Evolutionary conservation across 2,888 invertebrate species (phyloP), one percentile per base, ranked within the genome.

Genomic region (Dynastes maya): DNA sequence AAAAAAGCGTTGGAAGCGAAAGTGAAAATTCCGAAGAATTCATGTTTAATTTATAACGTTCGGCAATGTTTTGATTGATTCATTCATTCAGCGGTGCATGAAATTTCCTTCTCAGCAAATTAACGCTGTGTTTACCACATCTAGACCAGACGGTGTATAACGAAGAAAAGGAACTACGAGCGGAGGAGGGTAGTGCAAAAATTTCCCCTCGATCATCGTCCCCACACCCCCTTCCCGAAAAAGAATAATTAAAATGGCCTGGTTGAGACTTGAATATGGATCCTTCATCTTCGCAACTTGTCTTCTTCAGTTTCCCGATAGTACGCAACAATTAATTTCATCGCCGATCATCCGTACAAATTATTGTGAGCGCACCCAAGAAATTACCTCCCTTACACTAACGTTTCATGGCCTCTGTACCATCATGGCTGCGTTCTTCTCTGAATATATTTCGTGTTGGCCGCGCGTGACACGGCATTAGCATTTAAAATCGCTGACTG

Each of bases 1-100:
- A 55, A 55, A 55, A 29, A 29, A 22, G 2, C 55, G 22, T 8
- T 22, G 22, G 32, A 63, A 63, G 27, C 13, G 63, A 63, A 63
- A 29, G 63, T 11, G 32, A 49, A 68, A 68, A 51, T 29, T 27
- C 22, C n/a, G 58, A 37, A 27, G 58, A 22, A 37, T 61, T 80
- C 80, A 84, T 84, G 84, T 85, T 84, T 86, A 84, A 86, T 85
- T 85, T 85, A 85, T 85, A 82, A 84, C 83, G 81, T 84, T 85
- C 83, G 84, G 83, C 82, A 84, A 84, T 83, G 83, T 84, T 84
- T 83, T 85, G 85, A 85, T 84, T 85, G 85, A 86, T 85, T 82
- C 80, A 75, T 80, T 79, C 37, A 27, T 72, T 40, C 58, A 40
- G 27, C 58, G 72, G 78, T 29, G 75, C 64, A 64, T 76, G 63